A percentile compares a stretch with the other conserved stretches of the same genome.
Evolutionary conservation across 1,140 invertebrate genomes (phyloP).

Genomic region (Mactra quadrangularis): DNA sequence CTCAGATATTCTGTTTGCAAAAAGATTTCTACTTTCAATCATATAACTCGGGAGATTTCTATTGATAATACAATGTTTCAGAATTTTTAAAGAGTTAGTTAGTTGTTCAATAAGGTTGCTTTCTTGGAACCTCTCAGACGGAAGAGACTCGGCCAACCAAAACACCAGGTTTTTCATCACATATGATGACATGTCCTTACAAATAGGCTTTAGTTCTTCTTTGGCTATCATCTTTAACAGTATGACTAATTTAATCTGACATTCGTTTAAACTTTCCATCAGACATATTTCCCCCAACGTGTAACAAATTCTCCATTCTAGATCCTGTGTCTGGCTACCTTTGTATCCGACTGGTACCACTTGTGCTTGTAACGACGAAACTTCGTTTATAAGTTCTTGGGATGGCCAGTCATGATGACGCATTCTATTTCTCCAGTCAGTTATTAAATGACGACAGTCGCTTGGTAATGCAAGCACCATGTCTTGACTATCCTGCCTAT

Average conservation of each 20-base stretch:
- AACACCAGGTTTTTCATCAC: slow-evolving; percentile 44
- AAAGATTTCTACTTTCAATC: slow-evolving; percentile 35
- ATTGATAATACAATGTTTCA: slow-evolving; percentile 1
- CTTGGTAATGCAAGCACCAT: slow-evolving; percentile 45
- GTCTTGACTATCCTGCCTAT: not conserved
- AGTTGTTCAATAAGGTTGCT: not conserved
- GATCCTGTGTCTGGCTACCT: not conserved
- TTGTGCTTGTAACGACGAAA: not conserved
- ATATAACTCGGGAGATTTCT: slow-evolving; percentile 22
- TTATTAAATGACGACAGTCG: not conserved
- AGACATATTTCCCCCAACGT: slow-evolving; percentile 12
- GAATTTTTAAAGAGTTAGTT: not conserved
- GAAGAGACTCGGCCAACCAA: slow-evolving; percentile 36
- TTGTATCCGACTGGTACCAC: slow-evolving; percentile 40
- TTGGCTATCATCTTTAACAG: slow-evolving; percentile 32
- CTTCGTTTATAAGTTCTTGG: not conserved
- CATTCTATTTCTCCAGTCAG: slow-evolving; percentile 12
- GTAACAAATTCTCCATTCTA: slow-evolving; percentile 50
- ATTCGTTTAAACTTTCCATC: slow-evolving; percentile 3
- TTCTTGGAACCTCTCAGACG: not conserved
- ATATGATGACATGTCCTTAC: slow-evolving; percentile 15
- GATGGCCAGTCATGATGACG: slow-evolving; percentile 18
- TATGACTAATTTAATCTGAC: slow-evolving; percentile 26
- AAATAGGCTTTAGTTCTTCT: not conserved
- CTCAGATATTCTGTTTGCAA: not conserved